Percentiles rank a stretch among this genome's conserved stretches.
Evolutionary conservation across 2,113 vertebrate species (phyloP).

Genomic region (Atrichornis clamosus): DNA sequence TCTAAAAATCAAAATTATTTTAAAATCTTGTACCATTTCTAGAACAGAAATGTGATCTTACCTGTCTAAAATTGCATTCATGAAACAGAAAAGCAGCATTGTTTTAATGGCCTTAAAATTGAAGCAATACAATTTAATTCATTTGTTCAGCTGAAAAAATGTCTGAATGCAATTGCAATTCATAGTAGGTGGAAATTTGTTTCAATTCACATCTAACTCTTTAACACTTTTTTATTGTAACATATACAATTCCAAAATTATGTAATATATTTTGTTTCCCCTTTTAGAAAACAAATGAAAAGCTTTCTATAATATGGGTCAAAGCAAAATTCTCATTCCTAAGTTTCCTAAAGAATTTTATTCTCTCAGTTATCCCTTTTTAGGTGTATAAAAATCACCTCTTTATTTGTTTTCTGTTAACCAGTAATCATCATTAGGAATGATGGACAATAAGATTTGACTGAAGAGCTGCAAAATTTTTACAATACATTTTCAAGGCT

Average conservation of each 20-base stretch:
- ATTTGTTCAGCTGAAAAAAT: background rate
- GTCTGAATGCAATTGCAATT: background rate
- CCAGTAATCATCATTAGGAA: background rate
- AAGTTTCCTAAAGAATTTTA: background rate
- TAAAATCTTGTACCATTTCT: background rate
- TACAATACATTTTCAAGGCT: background rate
- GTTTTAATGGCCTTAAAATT: background rate
- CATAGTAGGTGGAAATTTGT: background rate
- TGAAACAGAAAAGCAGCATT: background rate
- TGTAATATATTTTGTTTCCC: background rate
- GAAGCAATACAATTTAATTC: conserved; percentile 1
- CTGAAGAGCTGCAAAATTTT: background rate
- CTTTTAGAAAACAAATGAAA: background rate
- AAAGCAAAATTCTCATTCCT: conserved; percentile 8
- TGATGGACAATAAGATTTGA: background rate
- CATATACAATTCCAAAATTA: background rate
- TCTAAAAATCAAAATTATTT: background rate
- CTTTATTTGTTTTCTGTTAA: conserved; percentile 17
- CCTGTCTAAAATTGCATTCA: background rate
- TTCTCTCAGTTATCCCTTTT: background rate
- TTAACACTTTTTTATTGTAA: background rate
- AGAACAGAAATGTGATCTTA: background rate
- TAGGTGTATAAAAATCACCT: background rate
- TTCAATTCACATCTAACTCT: background rate
- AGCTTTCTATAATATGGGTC: background rate